Percentiles rank a stretch among this genome's conserved stretches.
These are phyloP conservation scores for Hipparchia semele DNA, from an alignment of 2,888 invertebrate species.

Conservation along the genomic window DNA sequence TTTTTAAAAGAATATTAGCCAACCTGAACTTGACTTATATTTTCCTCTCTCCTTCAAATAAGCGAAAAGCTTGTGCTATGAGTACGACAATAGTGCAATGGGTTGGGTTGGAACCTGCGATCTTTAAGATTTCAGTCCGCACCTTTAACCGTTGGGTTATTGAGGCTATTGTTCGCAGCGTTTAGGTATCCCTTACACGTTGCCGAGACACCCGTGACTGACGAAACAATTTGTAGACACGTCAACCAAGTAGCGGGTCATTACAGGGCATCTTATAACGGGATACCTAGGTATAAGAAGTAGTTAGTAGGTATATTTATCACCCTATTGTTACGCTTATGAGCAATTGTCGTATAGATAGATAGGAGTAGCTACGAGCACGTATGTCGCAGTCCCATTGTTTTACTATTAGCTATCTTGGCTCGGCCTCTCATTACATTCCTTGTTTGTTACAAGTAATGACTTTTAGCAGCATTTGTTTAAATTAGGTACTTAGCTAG, in stretches of 20 bases:
- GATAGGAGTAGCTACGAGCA: neutral
- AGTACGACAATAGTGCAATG: no score
- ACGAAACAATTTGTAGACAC: neutral
- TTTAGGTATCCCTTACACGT: no score
- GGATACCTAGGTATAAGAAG: neutral
- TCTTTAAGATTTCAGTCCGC: no score
- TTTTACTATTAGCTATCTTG: constrained; percentile 13
- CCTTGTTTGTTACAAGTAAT: constrained; percentile 10
- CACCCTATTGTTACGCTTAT: constrained; percentile 23
- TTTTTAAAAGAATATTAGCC: no score
- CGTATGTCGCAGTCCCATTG: constrained; percentile 7
- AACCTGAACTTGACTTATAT: no score
- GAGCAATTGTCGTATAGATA: neutral
- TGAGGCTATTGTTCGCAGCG: no score
- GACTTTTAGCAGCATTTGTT: constrained; percentile 12
- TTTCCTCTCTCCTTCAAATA: no score
- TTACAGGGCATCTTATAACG: neutral
- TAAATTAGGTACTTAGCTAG: neutral
- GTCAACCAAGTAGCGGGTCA: neutral
- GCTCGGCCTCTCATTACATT: constrained; percentile 18
- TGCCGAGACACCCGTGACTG: no score
- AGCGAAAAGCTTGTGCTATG: no score
- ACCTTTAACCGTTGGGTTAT: no score
- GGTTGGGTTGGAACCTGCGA: no score
- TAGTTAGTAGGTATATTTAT: constrained; percentile 3